Evolutionary conservation across 2,113 vertebrate species (phyloP).

Genomic region (Muscicapa adusta): DNA sequence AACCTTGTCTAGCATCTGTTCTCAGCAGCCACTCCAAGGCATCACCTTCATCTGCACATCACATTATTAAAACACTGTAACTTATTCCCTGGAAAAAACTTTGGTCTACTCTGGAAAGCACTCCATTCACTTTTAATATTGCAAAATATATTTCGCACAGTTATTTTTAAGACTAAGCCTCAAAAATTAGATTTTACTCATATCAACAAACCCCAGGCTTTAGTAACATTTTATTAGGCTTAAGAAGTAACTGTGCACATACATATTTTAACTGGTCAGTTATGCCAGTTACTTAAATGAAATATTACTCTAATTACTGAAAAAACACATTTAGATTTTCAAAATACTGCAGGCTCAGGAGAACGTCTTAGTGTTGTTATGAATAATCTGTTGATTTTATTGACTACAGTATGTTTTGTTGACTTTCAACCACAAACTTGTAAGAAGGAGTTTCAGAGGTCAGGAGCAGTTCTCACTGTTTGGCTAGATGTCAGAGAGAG

Average conservation of each 20-base stretch:
- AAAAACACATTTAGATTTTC: neutral
- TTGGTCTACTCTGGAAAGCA: neutral
- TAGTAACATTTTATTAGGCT: neutral
- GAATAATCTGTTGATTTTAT: neutral
- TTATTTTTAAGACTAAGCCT: neutral
- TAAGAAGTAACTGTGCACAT: neutral
- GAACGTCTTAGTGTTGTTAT: neutral
- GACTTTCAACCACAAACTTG: neutral
- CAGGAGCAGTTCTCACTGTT: neutral
- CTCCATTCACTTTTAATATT: neutral
- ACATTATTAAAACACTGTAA: neutral
- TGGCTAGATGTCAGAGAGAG: neutral
- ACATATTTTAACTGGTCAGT: neutral
- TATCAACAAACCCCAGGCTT: neutral
- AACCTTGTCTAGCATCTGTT: neutral
- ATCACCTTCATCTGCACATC: neutral
- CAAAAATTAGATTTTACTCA: neutral
- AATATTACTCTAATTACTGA: neutral
- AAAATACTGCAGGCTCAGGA: neutral
- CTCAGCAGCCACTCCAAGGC: neutral
- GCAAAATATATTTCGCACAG: neutral
- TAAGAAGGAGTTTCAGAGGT: neutral
- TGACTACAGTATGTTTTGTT: neutral
- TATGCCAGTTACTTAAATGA: neutral
- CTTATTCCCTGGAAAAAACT: neutral